Conservation (phyloP, 1,140 invertebrate genomes). For the Hycleus phaleratus region DNA sequence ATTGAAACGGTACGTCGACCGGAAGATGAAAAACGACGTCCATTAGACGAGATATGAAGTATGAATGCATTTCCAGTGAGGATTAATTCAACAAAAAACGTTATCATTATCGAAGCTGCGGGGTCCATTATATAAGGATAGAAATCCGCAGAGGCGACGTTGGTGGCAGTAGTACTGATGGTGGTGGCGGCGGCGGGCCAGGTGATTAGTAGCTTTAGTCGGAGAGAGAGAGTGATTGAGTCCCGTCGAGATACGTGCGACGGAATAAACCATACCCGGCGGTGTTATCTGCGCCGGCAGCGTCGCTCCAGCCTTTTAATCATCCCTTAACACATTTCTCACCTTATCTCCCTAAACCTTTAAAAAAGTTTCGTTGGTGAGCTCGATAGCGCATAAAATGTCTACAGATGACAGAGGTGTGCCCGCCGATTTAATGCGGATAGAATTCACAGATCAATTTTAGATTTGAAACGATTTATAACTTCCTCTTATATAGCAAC, state of each 20-base stretch:
- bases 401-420: constrained; percentile 33
- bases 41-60: constrained; percentile 39
- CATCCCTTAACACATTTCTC: constrained; percentile 38
- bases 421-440: constrained; percentile 34
- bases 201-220: constrained; percentile 32
- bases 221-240: constrained; percentile 34
- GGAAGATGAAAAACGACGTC: constrained; percentile 35
- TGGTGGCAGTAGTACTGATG: constrained; percentile 9
- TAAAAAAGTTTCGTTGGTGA: constrained; percentile 28
- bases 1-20: too few species aligned
- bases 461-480: constrained; percentile 41
- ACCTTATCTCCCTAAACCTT: constrained; percentile 34
- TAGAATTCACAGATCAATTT: constrained; percentile 39
- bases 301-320: constrained; percentile 35
- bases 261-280: constrained; percentile 31
- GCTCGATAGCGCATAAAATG: constrained; percentile 28
- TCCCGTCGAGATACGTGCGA: constrained; percentile 32
- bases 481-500: constrained; percentile 36
- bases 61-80: constrained; percentile 40
- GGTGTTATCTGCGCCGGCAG: constrained; percentile 32
- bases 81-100: constrained; percentile 38
- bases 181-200: constrained; percentile 17
- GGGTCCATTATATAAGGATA: constrained; percentile 27
- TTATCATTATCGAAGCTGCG: constrained; percentile 30
- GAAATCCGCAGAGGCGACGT: constrained; percentile 14